Base-by-base conservation (phyloP, 2,797 vertebrate genomes). In the Trachops cirrhosus region DNA sequence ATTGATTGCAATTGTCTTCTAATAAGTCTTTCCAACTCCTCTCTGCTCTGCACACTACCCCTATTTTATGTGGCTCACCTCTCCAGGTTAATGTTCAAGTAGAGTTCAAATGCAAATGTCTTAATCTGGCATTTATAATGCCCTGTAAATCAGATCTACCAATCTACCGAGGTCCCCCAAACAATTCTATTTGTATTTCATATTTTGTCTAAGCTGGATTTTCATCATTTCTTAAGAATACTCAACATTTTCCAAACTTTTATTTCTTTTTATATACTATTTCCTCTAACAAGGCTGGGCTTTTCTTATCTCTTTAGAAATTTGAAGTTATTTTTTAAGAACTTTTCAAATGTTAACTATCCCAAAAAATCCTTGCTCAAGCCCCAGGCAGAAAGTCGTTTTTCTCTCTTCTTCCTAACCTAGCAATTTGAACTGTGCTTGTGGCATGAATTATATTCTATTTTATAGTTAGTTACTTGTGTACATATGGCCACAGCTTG, bases 51-150 rank as follows among this genome's bases (percentile, higher is more conserved):
- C 4, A 67, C 39, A n/a, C 11, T 29, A 41, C 6, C 15, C n/a
- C 44, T 78, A n/a, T 87, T 93, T 92, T 90, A 46, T 75, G 88
- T 93, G 39, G 91, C 68, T 89, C 39, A 73, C 75, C 71, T 79
- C 29, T 86, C 26, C 29, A 75, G 8, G 22, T 29, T 89, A 86
- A 91, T 67, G 44, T 54, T 68, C 34, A 93, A 95, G 80, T 91
- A 46, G 29, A 80, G 37, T 85, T 95, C 52, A 80, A 89, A 29
- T 39, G 34, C 29, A 95, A 73, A 96, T 93, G 44, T 68, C 29
- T 57, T 92, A 93, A 46, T 21, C 32, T 78, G 67, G 29, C 80
- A 95, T 80, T 94, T 92, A 80, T n/a, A 87, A 87, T 84, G 41
- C 21, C 71, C 37, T 52, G 11, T 75, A 86, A 91, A 68, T 89